Percentiles rank a stretch among this genome's conserved stretches.
Conservation (phyloP, 2,888 invertebrate species). For the Leptogaster cylindrica region DNA sequence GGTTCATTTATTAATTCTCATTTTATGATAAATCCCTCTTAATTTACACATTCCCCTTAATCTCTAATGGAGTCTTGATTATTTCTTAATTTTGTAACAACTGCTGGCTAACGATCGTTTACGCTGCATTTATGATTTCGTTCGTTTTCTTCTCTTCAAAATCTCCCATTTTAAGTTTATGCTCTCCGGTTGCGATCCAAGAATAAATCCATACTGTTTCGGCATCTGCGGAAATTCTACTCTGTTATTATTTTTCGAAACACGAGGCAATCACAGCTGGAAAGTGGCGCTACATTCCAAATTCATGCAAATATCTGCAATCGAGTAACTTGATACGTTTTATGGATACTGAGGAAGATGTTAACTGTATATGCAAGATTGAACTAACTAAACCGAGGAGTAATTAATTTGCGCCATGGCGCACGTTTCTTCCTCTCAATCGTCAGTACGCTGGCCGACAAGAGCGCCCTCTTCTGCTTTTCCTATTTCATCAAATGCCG, state of each 20-base stretch:
- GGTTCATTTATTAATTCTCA: background rate
- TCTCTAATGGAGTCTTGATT: background rate
- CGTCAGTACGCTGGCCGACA: background rate
- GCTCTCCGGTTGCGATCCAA: background rate
- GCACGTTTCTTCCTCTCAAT: too few species aligned
- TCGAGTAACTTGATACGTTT: too few species aligned
- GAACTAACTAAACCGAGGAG: constrained; percentile 11
- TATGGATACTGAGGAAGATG: too few species aligned
- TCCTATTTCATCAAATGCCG: constrained; percentile 18
- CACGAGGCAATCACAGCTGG: constrained; percentile 11
- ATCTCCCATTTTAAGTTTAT: background rate
- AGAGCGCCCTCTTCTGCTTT: background rate
- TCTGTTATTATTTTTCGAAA: constrained; percentile 8
- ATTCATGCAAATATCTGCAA: constrained; percentile 11
- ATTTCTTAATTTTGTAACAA: constrained; percentile 22
- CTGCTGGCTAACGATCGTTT: constrained; percentile 5
- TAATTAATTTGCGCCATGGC: background rate
- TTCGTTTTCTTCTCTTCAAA: constrained; percentile 1
- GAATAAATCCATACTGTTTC: background rate
- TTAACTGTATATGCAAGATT: constrained; percentile 16
- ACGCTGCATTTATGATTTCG: constrained; percentile 9
- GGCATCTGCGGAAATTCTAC: constrained; percentile 1
- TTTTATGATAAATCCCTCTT: constrained; percentile 11
- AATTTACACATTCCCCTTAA: constrained; percentile 9
- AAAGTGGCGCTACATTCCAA: constrained; percentile 22